Percentiles rank a stretch among this genome's conserved stretches.
Evolutionary conservation across 2,888 invertebrate genomes (phyloP).

Genomic region (Xestia c-nigrum): DNA sequence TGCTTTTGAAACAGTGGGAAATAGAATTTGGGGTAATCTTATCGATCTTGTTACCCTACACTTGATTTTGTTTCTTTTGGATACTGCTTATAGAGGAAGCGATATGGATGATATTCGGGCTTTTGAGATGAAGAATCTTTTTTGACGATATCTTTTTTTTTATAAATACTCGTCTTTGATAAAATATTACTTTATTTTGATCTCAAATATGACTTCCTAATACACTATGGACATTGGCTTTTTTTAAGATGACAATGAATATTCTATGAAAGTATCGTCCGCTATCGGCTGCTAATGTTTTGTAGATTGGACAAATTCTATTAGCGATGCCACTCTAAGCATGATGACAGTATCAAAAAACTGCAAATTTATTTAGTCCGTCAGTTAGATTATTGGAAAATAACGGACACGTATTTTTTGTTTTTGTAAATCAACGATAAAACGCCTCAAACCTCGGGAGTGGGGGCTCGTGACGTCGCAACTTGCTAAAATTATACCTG

Average conservation of each 20-base stretch:
- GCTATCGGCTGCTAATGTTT: neutral
- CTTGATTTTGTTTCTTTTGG: constrained; percentile 48
- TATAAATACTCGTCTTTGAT: neutral
- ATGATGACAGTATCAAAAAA: too few relatives aligned
- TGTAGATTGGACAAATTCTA: neutral
- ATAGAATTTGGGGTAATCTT: constrained; percentile 63
- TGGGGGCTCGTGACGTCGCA: too few relatives aligned
- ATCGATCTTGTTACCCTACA: constrained; percentile 49
- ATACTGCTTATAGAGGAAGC: constrained; percentile 4
- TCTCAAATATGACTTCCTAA: neutral
- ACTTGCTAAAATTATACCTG: too few relatives aligned
- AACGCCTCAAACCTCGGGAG: too few relatives aligned
- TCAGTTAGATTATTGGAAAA: too few relatives aligned
- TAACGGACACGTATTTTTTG: too few relatives aligned
- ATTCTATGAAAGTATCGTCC: neutral
- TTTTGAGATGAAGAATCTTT: constrained; percentile 10
- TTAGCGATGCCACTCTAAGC: too few relatives aligned
- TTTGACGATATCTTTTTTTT: neutral
- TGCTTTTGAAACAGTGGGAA: constrained; percentile 65
- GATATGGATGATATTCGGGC: constrained; percentile 16
- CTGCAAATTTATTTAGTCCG: too few relatives aligned
- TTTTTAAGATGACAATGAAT: neutral
- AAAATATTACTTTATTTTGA: neutral
- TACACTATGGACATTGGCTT: neutral
- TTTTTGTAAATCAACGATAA: too few relatives aligned